Conservation (phyloP, 2,797 vertebrate species). For the Coluber constrictor region DNA sequence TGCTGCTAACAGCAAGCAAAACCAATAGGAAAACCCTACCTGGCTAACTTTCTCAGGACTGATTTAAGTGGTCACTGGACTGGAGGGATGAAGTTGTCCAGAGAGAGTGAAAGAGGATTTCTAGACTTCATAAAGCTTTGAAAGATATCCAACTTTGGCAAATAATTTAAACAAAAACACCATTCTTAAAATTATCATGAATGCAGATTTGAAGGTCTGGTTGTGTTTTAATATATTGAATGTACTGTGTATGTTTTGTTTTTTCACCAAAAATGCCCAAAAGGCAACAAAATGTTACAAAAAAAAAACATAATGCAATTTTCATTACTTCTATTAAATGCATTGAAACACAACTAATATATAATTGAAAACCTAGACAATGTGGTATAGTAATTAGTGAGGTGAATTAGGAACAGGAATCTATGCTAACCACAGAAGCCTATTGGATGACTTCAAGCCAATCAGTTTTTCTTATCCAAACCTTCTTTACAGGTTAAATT, state of each 20-base stretch:
- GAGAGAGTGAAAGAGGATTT: background rate
- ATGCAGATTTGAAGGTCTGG: background rate
- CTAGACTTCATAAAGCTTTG: background rate
- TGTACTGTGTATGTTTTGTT: background rate
- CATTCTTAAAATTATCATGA: background rate
- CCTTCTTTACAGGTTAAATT: background rate
- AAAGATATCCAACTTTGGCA: background rate
- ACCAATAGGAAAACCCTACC: rapidly evolving
- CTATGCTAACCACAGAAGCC: background rate
- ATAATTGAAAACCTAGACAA: background rate
- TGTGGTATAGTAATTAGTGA: background rate
- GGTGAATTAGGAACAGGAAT: background rate
- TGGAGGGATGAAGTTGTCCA: background rate
- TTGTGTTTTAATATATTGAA: background rate
- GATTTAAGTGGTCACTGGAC: background rate
- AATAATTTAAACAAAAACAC: background rate
- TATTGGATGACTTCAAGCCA: background rate
- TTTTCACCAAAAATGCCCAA: background rate
- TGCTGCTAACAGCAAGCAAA: background rate
- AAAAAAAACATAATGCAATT: background rate
- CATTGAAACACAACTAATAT: background rate
- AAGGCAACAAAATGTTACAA: background rate
- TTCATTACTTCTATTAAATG: background rate
- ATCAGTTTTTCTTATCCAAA: background rate
- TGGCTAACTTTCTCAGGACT: slow-evolving; percentile 24